A percentile compares a stretch with the other conserved stretches of the same genome.
Evolutionary conservation across 2,113 vertebrate species (phyloP).

Genomic region (Cygnus buccinator): DNA sequence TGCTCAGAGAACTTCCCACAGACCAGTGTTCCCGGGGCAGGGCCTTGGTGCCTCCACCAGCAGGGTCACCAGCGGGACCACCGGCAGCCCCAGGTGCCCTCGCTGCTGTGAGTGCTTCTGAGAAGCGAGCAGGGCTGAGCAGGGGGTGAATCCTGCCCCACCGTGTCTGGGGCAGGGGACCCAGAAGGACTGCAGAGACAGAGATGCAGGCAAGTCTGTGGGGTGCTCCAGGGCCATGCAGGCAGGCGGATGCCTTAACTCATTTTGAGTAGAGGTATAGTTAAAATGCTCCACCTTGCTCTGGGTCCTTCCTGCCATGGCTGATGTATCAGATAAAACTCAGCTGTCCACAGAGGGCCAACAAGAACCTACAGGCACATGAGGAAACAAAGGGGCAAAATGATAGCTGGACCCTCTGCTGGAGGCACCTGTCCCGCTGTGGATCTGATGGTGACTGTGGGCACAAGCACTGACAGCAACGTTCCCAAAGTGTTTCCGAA

Average conservation of each 20-base stretch:
- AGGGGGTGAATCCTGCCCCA: neutral
- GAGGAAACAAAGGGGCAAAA: neutral
- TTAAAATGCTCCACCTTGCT: neutral
- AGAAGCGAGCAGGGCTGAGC: neutral
- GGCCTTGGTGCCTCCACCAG: neutral
- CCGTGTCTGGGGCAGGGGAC: neutral
- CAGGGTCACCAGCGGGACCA: neutral
- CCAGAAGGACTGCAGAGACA: neutral
- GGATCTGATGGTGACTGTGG: neutral
- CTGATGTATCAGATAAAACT: neutral
- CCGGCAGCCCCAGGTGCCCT: neutral
- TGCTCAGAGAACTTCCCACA: neutral
- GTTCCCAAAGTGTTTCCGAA: neutral
- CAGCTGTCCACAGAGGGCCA: neutral
- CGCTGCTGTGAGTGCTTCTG: neutral
- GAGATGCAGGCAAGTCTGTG: neutral
- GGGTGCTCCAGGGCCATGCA: neutral
- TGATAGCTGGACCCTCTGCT: neutral
- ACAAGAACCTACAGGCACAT: neutral
- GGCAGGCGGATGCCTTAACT: neutral
- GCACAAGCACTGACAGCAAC: neutral
- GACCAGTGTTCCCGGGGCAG: neutral
- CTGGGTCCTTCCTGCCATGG: neutral
- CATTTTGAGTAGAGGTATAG: neutral
- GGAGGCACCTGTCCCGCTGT: neutral